Conservation (phyloP, 1,140 invertebrate species). For the Dufourea novaeangliae region DNA sequence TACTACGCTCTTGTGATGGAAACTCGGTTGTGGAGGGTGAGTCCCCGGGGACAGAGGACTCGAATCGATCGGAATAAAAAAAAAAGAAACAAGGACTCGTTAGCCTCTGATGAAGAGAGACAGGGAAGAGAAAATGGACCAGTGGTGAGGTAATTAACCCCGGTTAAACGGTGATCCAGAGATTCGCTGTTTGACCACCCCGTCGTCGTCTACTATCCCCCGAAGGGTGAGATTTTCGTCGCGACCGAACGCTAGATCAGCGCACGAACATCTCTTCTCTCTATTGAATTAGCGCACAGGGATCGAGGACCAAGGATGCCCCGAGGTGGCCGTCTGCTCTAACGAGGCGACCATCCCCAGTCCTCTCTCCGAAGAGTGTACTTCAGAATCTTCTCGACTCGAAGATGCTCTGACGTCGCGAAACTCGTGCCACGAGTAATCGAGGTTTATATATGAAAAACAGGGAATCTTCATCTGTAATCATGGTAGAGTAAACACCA, state of each 20-base stretch:
- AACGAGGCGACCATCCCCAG: slow-evolving; percentile 23
- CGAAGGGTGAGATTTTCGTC: slow-evolving; percentile 11
- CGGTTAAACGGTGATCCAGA: background rate
- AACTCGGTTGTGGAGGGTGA: background rate
- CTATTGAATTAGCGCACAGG: slow-evolving; percentile 57
- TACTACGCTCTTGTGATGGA: too few species aligned
- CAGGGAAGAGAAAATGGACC: background rate
- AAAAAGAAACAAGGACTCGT: background rate
- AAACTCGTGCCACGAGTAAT: too few species aligned
- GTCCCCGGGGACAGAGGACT: background rate
- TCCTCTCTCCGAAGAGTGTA: slow-evolving; percentile 25
- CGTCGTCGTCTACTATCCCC: background rate
- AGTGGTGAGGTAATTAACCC: slow-evolving; percentile 11
- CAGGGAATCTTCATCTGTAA: too few species aligned
- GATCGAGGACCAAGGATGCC: slow-evolving; percentile 47
- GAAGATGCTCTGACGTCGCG: background rate
- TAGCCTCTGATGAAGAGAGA: background rate
- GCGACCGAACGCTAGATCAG: slow-evolving; percentile 20
- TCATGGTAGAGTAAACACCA: too few species aligned
- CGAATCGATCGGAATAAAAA: background rate
- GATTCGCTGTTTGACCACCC: background rate
- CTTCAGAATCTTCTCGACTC: slow-evolving; percentile 14
- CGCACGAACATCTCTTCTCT: slow-evolving; percentile 40
- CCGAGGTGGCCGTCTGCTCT: slow-evolving; percentile 24
- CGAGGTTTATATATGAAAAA: too few species aligned